A percentile compares a stretch with the other conserved stretches of the same genome.
Conservation (phyloP, 2,113 vertebrate genomes). For the Orthonyx spaldingii region DNA sequence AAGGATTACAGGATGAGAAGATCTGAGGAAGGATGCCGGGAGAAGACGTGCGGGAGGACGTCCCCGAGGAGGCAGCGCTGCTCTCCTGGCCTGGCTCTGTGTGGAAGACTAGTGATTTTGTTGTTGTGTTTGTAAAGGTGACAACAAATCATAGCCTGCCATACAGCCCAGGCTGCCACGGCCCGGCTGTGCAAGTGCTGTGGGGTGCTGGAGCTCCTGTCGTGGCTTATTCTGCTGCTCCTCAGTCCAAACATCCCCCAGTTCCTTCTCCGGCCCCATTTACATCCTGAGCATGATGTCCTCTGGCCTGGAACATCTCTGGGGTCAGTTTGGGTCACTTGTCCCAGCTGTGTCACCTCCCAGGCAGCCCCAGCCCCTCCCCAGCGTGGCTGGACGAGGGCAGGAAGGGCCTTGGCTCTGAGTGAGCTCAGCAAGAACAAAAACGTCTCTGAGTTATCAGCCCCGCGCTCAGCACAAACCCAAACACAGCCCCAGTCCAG, state of each 20-base stretch:
- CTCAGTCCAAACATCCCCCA: background rate
- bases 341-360: background rate
- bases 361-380: background rate
- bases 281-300: background rate
- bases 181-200: background rate
- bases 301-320: background rate
- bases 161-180: slow-evolving; percentile 56
- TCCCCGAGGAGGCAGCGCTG: background rate
- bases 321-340: background rate
- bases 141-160: slow-evolving; percentile 88
- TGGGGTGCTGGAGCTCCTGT: background rate
- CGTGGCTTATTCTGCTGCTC: background rate
- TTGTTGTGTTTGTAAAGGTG: slow-evolving; percentile 75
- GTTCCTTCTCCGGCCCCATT: background rate
- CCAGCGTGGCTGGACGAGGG: background rate
- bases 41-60: background rate
- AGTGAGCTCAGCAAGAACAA: background rate
- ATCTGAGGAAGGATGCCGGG: background rate
- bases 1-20: background rate
- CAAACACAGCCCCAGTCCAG: background rate
- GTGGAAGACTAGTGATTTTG: slow-evolving; percentile 93
- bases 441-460: background rate
- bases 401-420: background rate
- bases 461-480: background rate
- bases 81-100: slow-evolving; percentile 65